Base-by-base conservation (phyloP, 2,797 vertebrate genomes). In the Pachyuromys duprasi region DNA sequence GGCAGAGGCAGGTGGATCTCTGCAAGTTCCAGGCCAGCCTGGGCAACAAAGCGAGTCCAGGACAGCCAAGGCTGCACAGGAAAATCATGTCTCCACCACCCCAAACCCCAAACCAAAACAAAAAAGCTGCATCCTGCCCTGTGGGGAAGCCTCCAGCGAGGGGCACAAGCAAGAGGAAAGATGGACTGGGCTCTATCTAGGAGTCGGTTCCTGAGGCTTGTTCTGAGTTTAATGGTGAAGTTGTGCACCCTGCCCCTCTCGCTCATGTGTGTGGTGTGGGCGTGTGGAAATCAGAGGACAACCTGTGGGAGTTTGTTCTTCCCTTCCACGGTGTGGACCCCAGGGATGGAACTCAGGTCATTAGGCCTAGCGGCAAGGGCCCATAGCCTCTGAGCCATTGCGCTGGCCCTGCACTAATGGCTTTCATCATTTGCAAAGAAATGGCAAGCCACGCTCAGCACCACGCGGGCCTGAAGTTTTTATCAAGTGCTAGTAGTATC, bases 401-500 rank as follows among this genome's bases (percentile, higher is more conserved):
- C 3, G 0, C 14, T 2, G 69, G 26, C 11, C 33, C 67, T 88
- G 83, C 39, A 67, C 84, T 97, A 96, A 96, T 94, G 86, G 97
- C 96, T 97, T 95, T 55, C 93, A 94, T 96, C 94, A 13, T 86
- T 96, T 90, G 80, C 95, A 92, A 82, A 90, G 96, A 96, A 96
- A 94, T 86, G 93, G 53, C 79, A 86, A 90, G 96, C 97, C 94
- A 93, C 72, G 87, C 82, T 87, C 0, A 84, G 93, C 63, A 96
- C 92, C 76, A 81, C 94, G 93, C 87, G 75, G 22, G 65, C 62
- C 97, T 94, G 91, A 97, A 97, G 97, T 4, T 97, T 97, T 98
- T 98, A 98, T 98, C 97, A 91, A 96, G 97, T 91, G 74, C 95
- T 89, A 86, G 89, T 94, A 91, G 89, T 94, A 93, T 97, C 97